Evolutionary conservation across 2,113 vertebrate genomes (phyloP).

Genomic region (Ammodytes dubius): DNA sequence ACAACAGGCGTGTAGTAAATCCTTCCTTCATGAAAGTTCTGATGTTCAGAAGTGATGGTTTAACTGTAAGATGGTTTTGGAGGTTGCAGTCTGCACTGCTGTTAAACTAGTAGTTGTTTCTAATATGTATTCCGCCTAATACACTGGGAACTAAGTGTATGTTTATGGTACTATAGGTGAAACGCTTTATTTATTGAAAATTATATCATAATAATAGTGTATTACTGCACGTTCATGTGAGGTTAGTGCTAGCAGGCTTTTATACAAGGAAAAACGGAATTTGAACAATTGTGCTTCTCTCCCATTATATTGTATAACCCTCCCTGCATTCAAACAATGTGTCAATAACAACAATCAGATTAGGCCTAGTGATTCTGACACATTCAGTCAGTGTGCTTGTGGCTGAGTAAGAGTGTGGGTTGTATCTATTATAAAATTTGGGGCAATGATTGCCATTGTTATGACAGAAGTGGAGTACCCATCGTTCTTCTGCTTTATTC

Average conservation of each 20-base stretch:
- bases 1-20: not conserved
- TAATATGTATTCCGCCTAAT: not conserved
- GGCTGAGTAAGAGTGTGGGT: constrained; percentile 8
- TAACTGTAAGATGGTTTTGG: not conserved
- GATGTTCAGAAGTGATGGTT: not conserved
- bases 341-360: not conserved
- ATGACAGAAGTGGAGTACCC: constrained; percentile 53
- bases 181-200: not conserved
- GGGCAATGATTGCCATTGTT: constrained; percentile 54
- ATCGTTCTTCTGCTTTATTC: constrained; percentile 17
- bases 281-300: not conserved
- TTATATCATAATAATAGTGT: no score
- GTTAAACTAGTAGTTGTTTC: not conserved
- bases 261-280: not conserved
- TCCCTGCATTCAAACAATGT: not conserved
- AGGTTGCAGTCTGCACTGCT: not conserved
- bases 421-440: constrained; percentile 27
- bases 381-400: constrained; percentile 6
- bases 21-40: not conserved
- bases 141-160: not conserved
- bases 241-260: not conserved
- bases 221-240: not conserved
- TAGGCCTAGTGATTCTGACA: not conserved
- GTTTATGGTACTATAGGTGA: not conserved
- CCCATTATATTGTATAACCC: not conserved